These are phyloP conservation scores for Cephalotes varians DNA, from an alignment of 2,888 invertebrate genomes.

Conservation along the genomic window DNA sequence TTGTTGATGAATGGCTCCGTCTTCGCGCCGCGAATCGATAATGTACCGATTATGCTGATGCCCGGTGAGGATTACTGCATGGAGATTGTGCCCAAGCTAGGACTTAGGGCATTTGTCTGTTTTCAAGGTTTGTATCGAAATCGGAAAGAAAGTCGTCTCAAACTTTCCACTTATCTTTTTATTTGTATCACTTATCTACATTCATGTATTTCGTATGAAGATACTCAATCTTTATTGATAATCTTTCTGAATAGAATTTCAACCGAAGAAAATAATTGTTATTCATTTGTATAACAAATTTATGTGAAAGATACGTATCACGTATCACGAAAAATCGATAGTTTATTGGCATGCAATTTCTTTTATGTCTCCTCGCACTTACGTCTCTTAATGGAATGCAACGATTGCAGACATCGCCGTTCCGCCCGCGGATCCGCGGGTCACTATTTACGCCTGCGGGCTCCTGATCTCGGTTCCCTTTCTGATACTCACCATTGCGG, in stretches of 20 bases:
- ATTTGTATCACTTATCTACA: background rate
- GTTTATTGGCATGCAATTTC: background rate
- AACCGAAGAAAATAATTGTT: background rate
- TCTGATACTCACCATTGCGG: conserved; percentile 84
- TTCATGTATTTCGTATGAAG: background rate
- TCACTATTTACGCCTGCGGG: conserved; percentile 82
- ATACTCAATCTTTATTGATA: background rate
- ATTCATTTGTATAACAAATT: background rate
- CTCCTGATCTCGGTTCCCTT: conserved; percentile 85
- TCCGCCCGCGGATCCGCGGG: conserved; percentile 71
- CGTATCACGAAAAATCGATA: background rate
- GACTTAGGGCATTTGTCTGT: conserved; percentile 87
- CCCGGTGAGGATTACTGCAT: conserved; percentile 88
- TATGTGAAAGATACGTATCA: background rate
- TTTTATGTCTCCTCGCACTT: background rate
- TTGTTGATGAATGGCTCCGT: conserved; percentile 88
- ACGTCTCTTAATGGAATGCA: conserved; percentile 16
- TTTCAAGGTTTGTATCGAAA: conserved; percentile 77
- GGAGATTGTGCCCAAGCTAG: conserved; percentile 87
- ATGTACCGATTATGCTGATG: conserved; percentile 86
- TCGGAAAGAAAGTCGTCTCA: background rate
- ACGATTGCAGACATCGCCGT: conserved; percentile 70
- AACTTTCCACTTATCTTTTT: background rate
- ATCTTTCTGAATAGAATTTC: background rate
- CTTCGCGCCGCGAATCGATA: conserved; percentile 86